Base-by-base conservation (phyloP, 2,888 invertebrate genomes). In the Thera obeliscata region DNA sequence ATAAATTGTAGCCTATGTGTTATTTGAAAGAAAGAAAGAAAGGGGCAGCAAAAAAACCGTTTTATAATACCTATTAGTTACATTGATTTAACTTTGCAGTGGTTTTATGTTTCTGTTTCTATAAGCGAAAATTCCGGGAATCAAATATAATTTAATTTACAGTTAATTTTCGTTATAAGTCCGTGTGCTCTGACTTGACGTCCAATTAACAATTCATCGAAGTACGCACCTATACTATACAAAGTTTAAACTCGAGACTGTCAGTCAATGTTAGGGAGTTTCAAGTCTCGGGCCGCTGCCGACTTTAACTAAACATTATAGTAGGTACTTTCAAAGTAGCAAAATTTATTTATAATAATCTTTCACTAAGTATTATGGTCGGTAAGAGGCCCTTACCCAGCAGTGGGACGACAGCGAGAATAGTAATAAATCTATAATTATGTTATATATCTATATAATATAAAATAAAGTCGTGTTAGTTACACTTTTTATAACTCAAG, bases 251-350 rank as follows among this genome's bases (percentile, higher is more conserved):
- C 22, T 63, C 33, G 3, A 12, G 35, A 63, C 60, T 63, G 69
- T 66, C 69, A 56, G 57, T 66, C 66, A 66, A 66, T 60, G 66
- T 66, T 33, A 52, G 35, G 33, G 61, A 69, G 55, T 56, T 69
- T n/a, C 5, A 43, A 43, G 65, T 66, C 35, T n/a, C 33, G 11
- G 62, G 36, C 50, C 58, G 61, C 58, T 59, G 22, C 8, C 36
- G 41, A 69, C 41, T 56, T 63, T 63, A 60, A 58, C 58, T 46
- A 33, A 59, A 57, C 22, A 66, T 49, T 55, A 36, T 43, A 61
- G 58, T 56, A 38, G 35, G 22, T 50, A 35, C 59, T 65, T 41
- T 52, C 56, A 48, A 63, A 66, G 49, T 59, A 7, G 52, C 58
- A 33, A n/a, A 38, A 61, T 65, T 59, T 56, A 65, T 64, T 65